These are phyloP conservation scores for Apus apus DNA, from an alignment of 2,113 vertebrate species.

Conservation along the genomic window DNA sequence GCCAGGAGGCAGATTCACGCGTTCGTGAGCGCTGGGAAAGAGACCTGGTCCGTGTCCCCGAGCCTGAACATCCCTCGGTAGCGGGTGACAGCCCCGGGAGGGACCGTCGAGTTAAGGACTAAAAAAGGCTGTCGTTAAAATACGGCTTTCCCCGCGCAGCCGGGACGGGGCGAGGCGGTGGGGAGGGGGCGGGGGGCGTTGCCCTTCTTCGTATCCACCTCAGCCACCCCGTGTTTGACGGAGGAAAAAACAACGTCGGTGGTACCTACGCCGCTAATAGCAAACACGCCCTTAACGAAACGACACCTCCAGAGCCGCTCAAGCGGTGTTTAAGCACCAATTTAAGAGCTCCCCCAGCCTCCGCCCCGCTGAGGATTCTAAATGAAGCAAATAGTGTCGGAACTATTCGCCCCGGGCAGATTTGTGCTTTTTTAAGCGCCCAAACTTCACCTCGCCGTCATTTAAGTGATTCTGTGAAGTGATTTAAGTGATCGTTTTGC, in stretches of 20 bases:
- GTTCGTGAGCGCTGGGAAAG: too few species aligned
- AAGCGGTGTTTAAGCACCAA: accelerated
- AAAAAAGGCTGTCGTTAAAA: neutral
- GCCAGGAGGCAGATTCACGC: too few species aligned
- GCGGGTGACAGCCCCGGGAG: neutral
- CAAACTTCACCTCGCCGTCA: neutral
- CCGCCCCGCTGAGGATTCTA: neutral
- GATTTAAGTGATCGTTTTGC: neutral
- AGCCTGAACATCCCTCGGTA: neutral
- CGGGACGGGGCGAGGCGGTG: too few species aligned
- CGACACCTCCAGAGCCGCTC: neutral
- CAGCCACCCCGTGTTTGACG: accelerated
- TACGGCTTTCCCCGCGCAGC: accelerated
- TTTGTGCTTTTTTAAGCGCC: neutral
- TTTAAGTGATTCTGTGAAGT: neutral
- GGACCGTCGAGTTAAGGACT: neutral
- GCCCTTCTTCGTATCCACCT: accelerated
- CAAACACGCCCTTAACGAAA: accelerated
- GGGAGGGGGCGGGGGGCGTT: too few species aligned
- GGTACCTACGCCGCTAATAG: accelerated
- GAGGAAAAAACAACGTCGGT: accelerated
- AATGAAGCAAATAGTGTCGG: neutral
- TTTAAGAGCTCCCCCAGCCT: neutral
- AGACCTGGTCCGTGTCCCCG: too few species aligned
- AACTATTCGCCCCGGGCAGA: neutral